Conservation (phyloP, 1,140 invertebrate species). For the Sitodiplosis mosellana region DNA sequence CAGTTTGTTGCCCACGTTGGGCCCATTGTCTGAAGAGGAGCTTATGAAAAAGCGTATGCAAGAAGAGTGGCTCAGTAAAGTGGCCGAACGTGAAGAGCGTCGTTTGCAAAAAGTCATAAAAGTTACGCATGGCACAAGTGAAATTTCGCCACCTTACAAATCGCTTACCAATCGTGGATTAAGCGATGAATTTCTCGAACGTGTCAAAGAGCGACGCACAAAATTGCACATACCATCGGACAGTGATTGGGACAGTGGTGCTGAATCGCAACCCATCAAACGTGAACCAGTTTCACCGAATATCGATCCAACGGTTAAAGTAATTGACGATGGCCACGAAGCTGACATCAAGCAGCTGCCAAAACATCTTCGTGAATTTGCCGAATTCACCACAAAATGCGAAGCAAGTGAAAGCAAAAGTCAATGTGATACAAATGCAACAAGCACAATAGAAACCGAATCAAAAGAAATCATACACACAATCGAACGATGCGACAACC, state of each 20-base stretch:
- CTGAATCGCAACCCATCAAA: conserved; percentile 15
- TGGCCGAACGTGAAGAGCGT: conserved; percentile 55
- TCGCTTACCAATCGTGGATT: conserved; percentile 25
- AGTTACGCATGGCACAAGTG: conserved; percentile 27
- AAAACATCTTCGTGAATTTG: conserved; percentile 52
- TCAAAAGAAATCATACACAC: too few species aligned
- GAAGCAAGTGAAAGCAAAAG: conserved; percentile 28
- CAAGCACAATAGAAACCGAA: too few species aligned
- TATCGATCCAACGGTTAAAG: conserved; percentile 31
- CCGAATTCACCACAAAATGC: conserved; percentile 30
- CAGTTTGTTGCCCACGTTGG: conserved; percentile 8
- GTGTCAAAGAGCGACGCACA: conserved; percentile 32
- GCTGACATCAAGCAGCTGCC: conserved; percentile 42
- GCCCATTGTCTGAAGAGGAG: conserved; percentile 33
- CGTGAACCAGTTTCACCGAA: conserved; percentile 35
- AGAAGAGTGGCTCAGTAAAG: conserved; percentile 59
- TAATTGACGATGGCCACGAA: conserved; percentile 28
- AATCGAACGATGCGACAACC: too few species aligned
- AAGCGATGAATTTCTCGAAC: conserved; percentile 52
- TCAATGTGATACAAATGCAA: too few species aligned
- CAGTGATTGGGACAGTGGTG: conserved; percentile 24
- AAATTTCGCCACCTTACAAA: too few species aligned
- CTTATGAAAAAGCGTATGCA: conserved; percentile 59
- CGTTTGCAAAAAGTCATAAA: conserved; percentile 61
- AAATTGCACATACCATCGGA: conserved; percentile 22